A percentile compares a stretch with the other conserved stretches of the same genome.
phyloP scores from a whole-genome alignment of 2,888 invertebrate species.

The Leucophora obtusa region DNA sequence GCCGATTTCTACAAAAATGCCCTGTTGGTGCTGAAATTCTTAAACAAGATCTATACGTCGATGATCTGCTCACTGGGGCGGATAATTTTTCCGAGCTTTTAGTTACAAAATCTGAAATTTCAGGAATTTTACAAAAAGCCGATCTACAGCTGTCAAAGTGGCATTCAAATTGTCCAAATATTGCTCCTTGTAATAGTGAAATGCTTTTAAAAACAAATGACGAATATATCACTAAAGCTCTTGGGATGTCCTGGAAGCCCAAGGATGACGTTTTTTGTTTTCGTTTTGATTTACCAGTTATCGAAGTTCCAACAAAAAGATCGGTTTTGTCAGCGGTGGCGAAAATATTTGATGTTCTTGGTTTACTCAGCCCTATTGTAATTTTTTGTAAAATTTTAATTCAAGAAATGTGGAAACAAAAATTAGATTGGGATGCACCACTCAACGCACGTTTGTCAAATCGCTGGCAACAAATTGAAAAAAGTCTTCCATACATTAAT shows the following conservation, averaged over 20 bases:
- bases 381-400: constrained; percentile 39
- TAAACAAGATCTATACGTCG: constrained; percentile 7
- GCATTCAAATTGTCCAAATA: background rate
- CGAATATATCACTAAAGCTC: constrained; percentile 7
- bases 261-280: constrained; percentile 21
- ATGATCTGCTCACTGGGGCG: constrained; percentile 28
- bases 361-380: too few species aligned
- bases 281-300: constrained; percentile 26
- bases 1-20: constrained; percentile 20
- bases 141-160: constrained; percentile 11
- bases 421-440: background rate
- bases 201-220: too few species aligned
- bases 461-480: too few species aligned
- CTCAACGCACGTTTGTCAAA: background rate
- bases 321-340: constrained; percentile 16
- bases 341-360: too few species aligned
- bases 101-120: background rate
- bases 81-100: background rate
- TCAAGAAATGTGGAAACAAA: constrained; percentile 53
- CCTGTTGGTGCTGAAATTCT: background rate
- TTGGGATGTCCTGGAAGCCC: constrained; percentile 25
- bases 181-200: background rate
- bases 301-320: constrained; percentile 26
- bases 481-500: too few species aligned
- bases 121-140: constrained; percentile 1